phyloP scores from a whole-genome alignment of 2,797 vertebrate genomes.

The Ficedula albicollis region DNA sequence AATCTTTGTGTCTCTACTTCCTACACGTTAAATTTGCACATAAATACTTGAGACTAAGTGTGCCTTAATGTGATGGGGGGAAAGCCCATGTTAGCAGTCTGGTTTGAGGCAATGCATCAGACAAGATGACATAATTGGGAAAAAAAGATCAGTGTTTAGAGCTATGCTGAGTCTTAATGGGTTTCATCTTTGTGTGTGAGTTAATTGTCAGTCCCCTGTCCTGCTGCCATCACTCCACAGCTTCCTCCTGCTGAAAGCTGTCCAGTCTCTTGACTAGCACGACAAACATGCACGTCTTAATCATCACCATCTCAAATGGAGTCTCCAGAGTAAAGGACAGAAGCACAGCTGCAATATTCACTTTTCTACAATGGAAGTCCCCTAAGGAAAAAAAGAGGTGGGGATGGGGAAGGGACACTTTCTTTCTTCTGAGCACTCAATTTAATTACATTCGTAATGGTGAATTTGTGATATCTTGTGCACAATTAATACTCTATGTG shows the following conservation, averaged over 20 bases:
- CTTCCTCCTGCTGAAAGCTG: conserved; percentile 3
- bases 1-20: not conserved
- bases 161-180: not conserved
- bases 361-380: not conserved
- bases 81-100: not conserved
- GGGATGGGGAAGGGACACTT: not conserved
- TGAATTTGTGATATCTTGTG: conserved; percentile 25
- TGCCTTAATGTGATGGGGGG: not conserved
- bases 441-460: conserved; percentile 9
- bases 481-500: not conserved
- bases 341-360: conserved; percentile 30
- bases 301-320: conserved; percentile 1
- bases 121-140: not conserved
- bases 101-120: not conserved
- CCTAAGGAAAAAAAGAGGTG: not conserved
- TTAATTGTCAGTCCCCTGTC: not conserved
- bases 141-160: not conserved
- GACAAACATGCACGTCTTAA: not conserved
- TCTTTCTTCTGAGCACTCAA: not conserved
- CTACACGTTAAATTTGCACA: not conserved
- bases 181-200: not conserved
- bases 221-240: not conserved
- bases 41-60: rapidly evolving
- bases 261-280: not conserved
- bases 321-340: not conserved